phyloP scores from a whole-genome alignment of 2,888 invertebrate species.

The Melikaiella ostensackeni region DNA sequence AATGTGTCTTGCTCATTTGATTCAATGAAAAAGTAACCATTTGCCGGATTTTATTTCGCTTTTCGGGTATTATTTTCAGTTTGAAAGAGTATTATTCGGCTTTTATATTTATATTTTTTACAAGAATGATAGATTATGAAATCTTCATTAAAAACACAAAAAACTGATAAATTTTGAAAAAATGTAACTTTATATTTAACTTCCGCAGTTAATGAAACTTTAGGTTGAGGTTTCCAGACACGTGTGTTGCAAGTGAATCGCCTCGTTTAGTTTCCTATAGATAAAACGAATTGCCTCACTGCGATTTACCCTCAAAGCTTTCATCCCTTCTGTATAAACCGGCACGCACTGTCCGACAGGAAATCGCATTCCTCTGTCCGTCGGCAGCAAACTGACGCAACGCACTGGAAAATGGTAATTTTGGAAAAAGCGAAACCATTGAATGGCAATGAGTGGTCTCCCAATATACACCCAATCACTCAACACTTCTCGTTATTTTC shows the following conservation, averaged over 20 bases:
- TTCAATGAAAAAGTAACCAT: not conserved
- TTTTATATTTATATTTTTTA: too few relatives aligned
- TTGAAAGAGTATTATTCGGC: too few relatives aligned
- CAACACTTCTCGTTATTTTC: slow-evolving; percentile 27
- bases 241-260: slow-evolving; percentile 49
- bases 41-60: not conserved
- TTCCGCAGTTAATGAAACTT: slow-evolving; percentile 55
- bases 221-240: slow-evolving; percentile 46
- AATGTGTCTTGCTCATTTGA: not conserved
- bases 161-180: too few relatives aligned
- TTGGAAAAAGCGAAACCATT: slow-evolving; percentile 4
- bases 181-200: slow-evolving; percentile 39
- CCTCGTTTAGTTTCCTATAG: slow-evolving; percentile 41
- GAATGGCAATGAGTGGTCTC: not conserved
- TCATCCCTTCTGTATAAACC: slow-evolving; percentile 49
- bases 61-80: too few relatives aligned
- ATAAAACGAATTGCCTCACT: slow-evolving; percentile 46
- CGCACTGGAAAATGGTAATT: slow-evolving; percentile 39
- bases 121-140: too few relatives aligned
- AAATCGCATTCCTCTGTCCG: slow-evolving; percentile 35
- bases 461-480: slow-evolving; percentile 38
- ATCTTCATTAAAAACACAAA: too few relatives aligned
- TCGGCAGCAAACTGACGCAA: slow-evolving; percentile 21
- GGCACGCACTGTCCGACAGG: slow-evolving; percentile 52
- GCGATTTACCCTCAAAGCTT: slow-evolving; percentile 41